phyloP scores from a whole-genome alignment of 2,113 vertebrate species.

The Galeopterus variegatus region DNA sequence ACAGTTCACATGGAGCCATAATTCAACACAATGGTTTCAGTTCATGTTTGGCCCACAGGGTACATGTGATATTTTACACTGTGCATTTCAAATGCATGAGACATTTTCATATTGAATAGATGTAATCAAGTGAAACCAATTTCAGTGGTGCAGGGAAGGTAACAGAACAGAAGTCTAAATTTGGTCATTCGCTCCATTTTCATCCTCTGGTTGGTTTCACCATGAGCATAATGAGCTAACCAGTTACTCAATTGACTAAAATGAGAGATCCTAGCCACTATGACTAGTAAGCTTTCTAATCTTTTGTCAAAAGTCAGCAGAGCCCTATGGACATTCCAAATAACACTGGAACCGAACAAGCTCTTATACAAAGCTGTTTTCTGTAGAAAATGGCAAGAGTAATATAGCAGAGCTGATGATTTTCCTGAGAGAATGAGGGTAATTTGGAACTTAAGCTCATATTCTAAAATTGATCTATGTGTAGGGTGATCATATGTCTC shows the following conservation, averaged over 20 bases:
- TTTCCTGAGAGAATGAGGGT: conserved; percentile 8
- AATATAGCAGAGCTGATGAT: background rate
- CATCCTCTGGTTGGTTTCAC: background rate
- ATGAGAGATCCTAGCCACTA: background rate
- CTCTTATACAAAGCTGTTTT: background rate
- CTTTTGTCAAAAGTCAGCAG: conserved; percentile 8
- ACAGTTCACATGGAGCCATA: background rate
- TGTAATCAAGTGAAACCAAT: conserved; percentile 65
- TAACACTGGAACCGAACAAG: background rate
- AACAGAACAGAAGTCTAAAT: conserved; percentile 3
- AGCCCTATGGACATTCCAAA: background rate
- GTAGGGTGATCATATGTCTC: background rate
- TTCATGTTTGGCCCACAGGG: background rate
- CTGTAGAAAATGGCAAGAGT: background rate
- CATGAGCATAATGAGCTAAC: background rate
- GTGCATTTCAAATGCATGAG: background rate
- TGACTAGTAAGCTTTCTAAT: conserved; percentile 30
- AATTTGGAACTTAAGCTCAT: conserved; percentile 4
- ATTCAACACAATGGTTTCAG: conserved; percentile 58
- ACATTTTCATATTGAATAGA: conserved; percentile 36
- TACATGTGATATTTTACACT: conserved; percentile 27
- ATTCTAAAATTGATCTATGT: conserved; percentile 21
- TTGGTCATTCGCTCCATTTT: background rate
- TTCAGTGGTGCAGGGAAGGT: background rate
- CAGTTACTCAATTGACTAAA: conserved; percentile 17